Percentiles rank a stretch among this genome's conserved stretches.
These are phyloP conservation scores for Acanthococcus lagerstroemiae DNA, from an alignment of 2,888 invertebrate species.

Conservation along the genomic window DNA sequence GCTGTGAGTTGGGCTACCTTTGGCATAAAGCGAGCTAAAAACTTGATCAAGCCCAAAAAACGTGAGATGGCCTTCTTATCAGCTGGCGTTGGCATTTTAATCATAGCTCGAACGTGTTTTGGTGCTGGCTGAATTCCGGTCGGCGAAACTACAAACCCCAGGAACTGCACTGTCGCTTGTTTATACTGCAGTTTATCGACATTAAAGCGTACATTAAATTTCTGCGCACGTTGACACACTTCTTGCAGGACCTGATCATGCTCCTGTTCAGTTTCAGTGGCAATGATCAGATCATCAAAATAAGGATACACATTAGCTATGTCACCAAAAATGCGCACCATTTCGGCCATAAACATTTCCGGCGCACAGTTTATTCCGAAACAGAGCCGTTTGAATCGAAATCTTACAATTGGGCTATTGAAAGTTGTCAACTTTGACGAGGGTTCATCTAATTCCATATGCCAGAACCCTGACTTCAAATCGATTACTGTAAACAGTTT, in stretches of 20 bases:
- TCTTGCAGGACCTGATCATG: conserved; percentile 31
- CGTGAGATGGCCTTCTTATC: conserved; percentile 31
- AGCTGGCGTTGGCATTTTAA: conserved; percentile 24
- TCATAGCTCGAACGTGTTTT: conserved; percentile 11
- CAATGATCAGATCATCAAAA: conserved; percentile 22
- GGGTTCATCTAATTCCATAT: conserved; percentile 33
- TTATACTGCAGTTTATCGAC: conserved; percentile 31
- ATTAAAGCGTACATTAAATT: conserved; percentile 33
- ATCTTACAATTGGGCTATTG: conserved; percentile 36
- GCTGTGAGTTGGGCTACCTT: conserved; percentile 32
- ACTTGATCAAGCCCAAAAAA: conserved; percentile 34
- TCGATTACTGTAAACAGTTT: not conserved
- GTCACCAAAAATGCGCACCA: not conserved
- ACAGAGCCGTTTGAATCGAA: conserved; percentile 33
- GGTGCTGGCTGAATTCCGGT: conserved; percentile 13
- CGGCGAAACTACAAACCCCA: conserved; percentile 27
- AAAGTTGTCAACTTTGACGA: conserved; percentile 35
- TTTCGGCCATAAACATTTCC: conserved; percentile 31
- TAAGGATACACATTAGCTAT: not conserved
- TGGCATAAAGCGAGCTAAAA: conserved; percentile 33
- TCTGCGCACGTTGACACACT: conserved; percentile 31
- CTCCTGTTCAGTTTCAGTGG: conserved; percentile 12
- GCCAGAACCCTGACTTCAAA: conserved; percentile 5
- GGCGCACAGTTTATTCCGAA: conserved; percentile 34
- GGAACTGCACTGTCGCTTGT: conserved; percentile 20